Percentiles rank a stretch among this genome's conserved stretches.
These are phyloP conservation scores for Vidua chalybeata DNA, from an alignment of 2,113 vertebrate species.

Conservation along the genomic window DNA sequence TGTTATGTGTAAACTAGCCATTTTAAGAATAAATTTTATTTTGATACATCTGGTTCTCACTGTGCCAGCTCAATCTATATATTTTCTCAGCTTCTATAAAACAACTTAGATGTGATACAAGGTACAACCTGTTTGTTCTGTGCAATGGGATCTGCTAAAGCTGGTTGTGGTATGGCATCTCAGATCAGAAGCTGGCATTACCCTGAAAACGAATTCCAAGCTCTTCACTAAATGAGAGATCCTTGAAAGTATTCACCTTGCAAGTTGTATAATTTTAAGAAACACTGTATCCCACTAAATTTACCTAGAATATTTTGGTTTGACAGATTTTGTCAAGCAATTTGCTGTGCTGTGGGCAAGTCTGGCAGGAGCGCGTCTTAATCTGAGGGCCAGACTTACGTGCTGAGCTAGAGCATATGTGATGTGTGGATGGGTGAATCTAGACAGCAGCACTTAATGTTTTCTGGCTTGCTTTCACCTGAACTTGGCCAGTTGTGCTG, in stretches of 20 bases:
- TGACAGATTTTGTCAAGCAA: not conserved
- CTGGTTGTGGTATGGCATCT: not conserved
- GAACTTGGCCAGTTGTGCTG: not conserved
- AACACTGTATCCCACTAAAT: not conserved
- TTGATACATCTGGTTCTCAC: conserved; percentile 52
- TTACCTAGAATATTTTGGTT: not conserved
- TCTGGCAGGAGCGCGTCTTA: not conserved
- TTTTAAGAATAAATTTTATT: conserved; percentile 74
- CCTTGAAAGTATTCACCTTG: not conserved
- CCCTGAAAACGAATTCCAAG: not conserved
- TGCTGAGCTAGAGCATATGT: not conserved
- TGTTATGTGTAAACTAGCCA: conserved; percentile 31
- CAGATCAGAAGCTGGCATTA: not conserved
- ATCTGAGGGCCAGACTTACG: not conserved
- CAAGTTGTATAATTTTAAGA: not conserved
- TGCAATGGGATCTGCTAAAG: not conserved
- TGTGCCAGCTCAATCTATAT: not conserved
- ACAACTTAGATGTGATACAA: not conserved
- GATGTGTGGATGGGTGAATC: not conserved
- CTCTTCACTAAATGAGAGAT: not conserved
- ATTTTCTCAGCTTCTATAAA: not conserved
- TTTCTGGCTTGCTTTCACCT: not conserved
- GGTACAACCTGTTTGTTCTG: not conserved
- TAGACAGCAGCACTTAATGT: not conserved
- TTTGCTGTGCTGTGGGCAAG: not conserved